Base-by-base conservation (phyloP, 1,140 invertebrate species). In the Palaemon carinicauda region DNA sequence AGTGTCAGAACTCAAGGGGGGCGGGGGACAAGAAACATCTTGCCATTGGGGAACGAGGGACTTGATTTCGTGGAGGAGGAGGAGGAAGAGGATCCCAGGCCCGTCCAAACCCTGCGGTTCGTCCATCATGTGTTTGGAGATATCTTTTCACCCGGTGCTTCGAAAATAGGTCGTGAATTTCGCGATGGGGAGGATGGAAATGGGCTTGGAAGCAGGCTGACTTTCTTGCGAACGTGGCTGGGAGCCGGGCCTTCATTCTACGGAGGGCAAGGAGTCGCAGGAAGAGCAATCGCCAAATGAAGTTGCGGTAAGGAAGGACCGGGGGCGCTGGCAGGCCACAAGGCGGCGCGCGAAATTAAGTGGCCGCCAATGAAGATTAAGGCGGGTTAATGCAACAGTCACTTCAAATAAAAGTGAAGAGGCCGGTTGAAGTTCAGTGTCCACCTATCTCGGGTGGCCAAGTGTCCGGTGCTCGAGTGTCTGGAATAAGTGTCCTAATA, bases 351-450 rank as follows among this genome's bases (percentile, higher is more conserved):
- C 75, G 51, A 79, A 79, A 21, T 27, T 79, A 79, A 79, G 50
- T 2, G 9, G 0, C n/a, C 51, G 75, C 75, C 52, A 79, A 79
- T 53, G 50, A 56, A 54, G 75, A 79, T 79, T 41, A 79, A 79
- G 51, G 19, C 21, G 21, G 51, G 51, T 79, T 79, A 27, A 54
- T 54, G 75, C 75, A 79, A 54, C 75, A 54, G 75, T 79, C 75
- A 54, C 75, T 56, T 79, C 51, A 79, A 54, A 79, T 79, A 51
- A 79, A 79, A 21, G 75, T 79, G 33, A 79, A 29, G 52, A 12
- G 21, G 52, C 9, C 21, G 74, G 71, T 41, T 41, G 41, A 41
- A 41, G 41, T 41, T 41, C 56, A 24, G 56, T 24, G 56, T n/a
- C 50, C n/a, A 27, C 7, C 74, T 77, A 41, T 21, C 50, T 77